Base-by-base conservation (phyloP, 64 coral and sea anemone genomes). In the Montipora cactus region DNA sequence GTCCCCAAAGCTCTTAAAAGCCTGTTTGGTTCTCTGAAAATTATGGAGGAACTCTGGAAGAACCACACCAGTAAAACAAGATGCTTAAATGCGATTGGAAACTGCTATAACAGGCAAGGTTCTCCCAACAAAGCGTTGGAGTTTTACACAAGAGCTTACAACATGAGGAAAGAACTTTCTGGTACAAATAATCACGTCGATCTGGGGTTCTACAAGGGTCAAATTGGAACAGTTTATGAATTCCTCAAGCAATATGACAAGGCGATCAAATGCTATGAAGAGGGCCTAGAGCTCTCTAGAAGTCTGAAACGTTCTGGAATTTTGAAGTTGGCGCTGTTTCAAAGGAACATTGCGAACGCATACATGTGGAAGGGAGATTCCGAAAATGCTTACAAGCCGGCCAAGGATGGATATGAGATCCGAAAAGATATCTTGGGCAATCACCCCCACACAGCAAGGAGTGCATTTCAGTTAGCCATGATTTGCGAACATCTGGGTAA, bases 221-320 rank as follows among this genome's bases (percentile, higher is more conserved):
- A 92, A 47, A 76, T 92, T 44, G 90, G 49, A 13, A 81, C 90
- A 48, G 81, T 69, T 57, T 82, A 92, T 77, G 87, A 89, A 78
- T 47, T 4, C 9, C 51, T 44, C 0, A 18, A 49, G 22, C 11
- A 92, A 12, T 77, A 76, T 22, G 6, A 47, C 5, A 21, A 76
- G 73, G 90, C 79, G 15, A 59, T 92, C 2, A 23, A 92, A 48
- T 61, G 55, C 5, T 92, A 83, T 59, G 7, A 92, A 59, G 71
- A 84, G 37, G 90, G 79, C 11, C 76, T 84, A 46, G 80, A 84
- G 5, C 48, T 92, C 14, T 67, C 80, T 1, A 92, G 66, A 45
- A 58, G 76, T 22, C 80, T 92, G 2, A 73, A 92, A 76, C 81
- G 83, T 15, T 53, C 79, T 13, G 90, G 69, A 3, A 59, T 83